Percentiles rank a stretch among this genome's conserved stretches.
phyloP scores from a whole-genome alignment of 2,888 invertebrate genomes.

The Caenorhabditis sinica region DNA sequence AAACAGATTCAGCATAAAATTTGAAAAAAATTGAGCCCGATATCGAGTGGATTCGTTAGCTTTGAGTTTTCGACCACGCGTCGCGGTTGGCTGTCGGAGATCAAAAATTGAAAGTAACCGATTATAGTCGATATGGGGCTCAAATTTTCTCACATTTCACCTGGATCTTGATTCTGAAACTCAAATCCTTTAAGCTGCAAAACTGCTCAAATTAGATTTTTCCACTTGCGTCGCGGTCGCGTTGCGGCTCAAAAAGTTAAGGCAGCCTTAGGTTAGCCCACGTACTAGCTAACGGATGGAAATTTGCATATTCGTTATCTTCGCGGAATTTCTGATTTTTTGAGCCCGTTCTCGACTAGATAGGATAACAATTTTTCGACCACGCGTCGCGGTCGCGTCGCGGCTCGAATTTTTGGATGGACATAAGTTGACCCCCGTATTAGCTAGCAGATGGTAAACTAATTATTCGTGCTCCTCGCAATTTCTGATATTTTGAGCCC shows the following conservation, averaged over 20 bases:
- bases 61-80: background rate
- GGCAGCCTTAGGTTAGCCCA: no score
- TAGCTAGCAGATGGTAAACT: no score
- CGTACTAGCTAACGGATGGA: no score
- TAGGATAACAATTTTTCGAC: background rate
- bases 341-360: background rate
- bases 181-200: no score
- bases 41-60: background rate
- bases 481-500: constrained; percentile 1
- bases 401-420: background rate
- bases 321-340: background rate
- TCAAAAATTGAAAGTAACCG: background rate
- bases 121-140: constrained; percentile 2
- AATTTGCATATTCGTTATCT: background rate
- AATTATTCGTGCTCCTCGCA: background rate
- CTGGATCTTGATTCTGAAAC: background rate
- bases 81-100: background rate
- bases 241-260: no score
- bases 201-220: no score
- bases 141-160: background rate
- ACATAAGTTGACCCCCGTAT: no score
- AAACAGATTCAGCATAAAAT: background rate
- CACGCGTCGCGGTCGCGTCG: constrained; percentile 14
- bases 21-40: background rate
- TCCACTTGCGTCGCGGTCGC: no score